These are phyloP conservation scores for Murina feae DNA, from an alignment of 2,113 vertebrate species.

Conservation along the genomic window DNA sequence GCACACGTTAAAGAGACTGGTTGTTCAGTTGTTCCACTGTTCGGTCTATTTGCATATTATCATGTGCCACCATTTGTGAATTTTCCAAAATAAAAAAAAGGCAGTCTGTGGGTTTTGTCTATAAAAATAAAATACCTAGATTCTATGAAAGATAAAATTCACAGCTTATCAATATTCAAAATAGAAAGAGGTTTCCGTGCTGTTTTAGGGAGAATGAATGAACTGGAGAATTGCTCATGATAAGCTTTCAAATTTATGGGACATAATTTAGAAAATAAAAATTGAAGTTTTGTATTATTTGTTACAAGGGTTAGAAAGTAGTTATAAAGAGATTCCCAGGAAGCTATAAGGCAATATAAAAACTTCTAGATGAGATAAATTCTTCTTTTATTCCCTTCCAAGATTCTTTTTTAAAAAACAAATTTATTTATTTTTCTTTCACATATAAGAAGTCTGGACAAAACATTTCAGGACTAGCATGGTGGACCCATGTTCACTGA, in stretches of 20 bases:
- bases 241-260: neutral
- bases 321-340: neutral
- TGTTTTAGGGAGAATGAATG: neutral
- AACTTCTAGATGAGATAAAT: neutral
- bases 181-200: slow-evolving; percentile 21
- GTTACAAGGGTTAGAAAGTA: neutral
- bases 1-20: too few relatives aligned
- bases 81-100: slow-evolving; percentile 46
- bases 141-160: slow-evolving; percentile 21
- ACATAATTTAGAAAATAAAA: slow-evolving; percentile 7
- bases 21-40: too few relatives aligned
- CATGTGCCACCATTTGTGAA: slow-evolving; percentile 56
- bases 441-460: neutral
- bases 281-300: neutral
- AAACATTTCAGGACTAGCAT: neutral
- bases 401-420: neutral
- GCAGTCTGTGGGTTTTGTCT: slow-evolving; percentile 44
- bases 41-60: neutral
- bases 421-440: neutral
- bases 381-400: neutral
- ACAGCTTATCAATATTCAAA: slow-evolving; percentile 37
- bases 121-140: slow-evolving; percentile 42
- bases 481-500: neutral
- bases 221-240: neutral
- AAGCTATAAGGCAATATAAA: neutral